phyloP scores from a whole-genome alignment of 2,888 invertebrate species.

The Euclidia mi region DNA sequence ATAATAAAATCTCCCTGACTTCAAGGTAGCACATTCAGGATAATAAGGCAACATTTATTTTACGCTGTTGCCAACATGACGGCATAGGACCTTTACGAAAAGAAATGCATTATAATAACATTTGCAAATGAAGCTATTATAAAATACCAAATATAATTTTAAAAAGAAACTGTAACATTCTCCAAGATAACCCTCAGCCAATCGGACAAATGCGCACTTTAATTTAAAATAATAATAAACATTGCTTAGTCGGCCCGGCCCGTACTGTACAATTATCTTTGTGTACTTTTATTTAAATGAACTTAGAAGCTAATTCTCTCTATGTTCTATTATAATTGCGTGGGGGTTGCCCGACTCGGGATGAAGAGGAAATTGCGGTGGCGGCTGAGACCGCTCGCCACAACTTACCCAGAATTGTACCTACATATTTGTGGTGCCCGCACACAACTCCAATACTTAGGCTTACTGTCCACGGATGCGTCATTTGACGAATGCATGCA shows the following conservation, averaged over 20 bases:
- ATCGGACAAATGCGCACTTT: conserved; percentile 14
- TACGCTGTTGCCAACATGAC: too few species aligned
- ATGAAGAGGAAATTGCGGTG: conserved; percentile 32
- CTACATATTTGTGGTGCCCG: conserved; percentile 47
- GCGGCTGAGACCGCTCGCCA: conserved; percentile 24
- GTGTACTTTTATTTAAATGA: conserved; percentile 64
- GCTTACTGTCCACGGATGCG: too few species aligned
- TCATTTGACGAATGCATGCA: too few species aligned
- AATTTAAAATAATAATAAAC: conserved; percentile 24
- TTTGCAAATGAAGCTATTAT: too few species aligned
- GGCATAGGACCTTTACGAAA: too few species aligned
- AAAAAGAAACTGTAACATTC: conserved; percentile 1
- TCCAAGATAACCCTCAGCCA: conserved; percentile 1
- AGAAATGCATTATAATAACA: too few species aligned
- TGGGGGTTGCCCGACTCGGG: conserved; percentile 37
- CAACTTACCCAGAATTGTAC: conserved; percentile 25
- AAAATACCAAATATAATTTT: not conserved
- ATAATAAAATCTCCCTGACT: too few species aligned
- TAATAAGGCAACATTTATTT: too few species aligned
- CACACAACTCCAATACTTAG: conserved; percentile 27
- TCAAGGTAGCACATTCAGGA: too few species aligned
- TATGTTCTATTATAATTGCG: conserved; percentile 62
- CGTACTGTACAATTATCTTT: conserved; percentile 51
- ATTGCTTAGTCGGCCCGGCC: conserved; percentile 41
- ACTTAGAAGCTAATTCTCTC: conserved; percentile 61